Evolutionary conservation across 2,797 vertebrate species (phyloP).

Genomic region (Trachops cirrhosus): DNA sequence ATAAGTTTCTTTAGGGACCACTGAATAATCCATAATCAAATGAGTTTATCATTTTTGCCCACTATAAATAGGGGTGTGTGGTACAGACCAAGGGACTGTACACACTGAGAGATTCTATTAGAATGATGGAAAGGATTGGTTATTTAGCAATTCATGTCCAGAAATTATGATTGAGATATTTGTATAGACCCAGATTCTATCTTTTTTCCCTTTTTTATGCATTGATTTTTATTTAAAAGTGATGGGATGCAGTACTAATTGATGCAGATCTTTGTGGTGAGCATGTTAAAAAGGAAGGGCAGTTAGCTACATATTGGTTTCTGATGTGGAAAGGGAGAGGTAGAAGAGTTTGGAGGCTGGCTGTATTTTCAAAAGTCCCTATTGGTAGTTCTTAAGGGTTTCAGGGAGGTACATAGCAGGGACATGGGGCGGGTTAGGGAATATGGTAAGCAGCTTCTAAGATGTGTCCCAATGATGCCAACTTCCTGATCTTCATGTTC

Average conservation of each 20-base stretch:
- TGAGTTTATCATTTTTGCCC: neutral
- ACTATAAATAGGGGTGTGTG: neutral
- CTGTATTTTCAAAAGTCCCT: neutral
- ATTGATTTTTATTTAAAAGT: neutral
- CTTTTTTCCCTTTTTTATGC: neutral
- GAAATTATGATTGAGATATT: neutral
- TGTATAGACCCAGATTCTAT: neutral
- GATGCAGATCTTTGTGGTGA: neutral
- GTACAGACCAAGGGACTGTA: neutral
- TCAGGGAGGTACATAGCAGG: neutral
- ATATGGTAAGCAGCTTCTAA: neutral
- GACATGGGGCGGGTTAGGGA: neutral
- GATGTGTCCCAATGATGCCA: neutral
- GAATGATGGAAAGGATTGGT: neutral
- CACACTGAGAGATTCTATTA: neutral
- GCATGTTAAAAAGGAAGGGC: neutral
- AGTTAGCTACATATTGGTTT: neutral
- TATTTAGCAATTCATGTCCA: neutral
- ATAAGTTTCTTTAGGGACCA: neutral
- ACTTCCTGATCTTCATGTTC: neutral
- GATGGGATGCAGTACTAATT: neutral
- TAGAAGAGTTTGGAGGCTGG: neutral
- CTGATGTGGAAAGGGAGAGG: neutral
- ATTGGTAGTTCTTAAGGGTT: neutral
- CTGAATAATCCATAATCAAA: neutral